Percentiles rank a stretch among this genome's conserved stretches.
phyloP scores from a whole-genome alignment of 2,113 vertebrate species.

The Peromyscus maniculatus region DNA sequence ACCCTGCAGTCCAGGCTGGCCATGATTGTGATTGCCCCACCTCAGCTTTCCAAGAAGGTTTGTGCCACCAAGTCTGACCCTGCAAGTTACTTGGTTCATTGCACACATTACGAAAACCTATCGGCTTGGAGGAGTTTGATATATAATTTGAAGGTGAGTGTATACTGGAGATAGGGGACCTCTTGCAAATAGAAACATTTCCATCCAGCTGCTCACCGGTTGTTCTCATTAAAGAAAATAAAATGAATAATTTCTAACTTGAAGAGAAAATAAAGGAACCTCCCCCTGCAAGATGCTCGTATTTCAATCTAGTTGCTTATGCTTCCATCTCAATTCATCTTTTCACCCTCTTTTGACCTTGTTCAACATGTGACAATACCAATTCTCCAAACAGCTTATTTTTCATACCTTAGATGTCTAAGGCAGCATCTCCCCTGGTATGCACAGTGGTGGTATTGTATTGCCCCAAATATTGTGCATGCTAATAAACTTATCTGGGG shows the following conservation, averaged over 20 bases:
- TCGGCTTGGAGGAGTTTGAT: neutral
- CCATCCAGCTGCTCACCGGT: neutral
- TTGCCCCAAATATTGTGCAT: too few relatives aligned
- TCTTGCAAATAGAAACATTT: neutral
- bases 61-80: neutral
- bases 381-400: neutral
- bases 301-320: neutral
- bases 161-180: neutral
- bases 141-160: neutral
- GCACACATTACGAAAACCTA: neutral
- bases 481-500: too few relatives aligned
- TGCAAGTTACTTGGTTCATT: slow-evolving; percentile 46
- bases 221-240: slow-evolving; percentile 34
- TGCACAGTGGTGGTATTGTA: too few relatives aligned
- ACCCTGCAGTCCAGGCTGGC: neutral
- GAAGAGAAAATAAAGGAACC: neutral
- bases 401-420: neutral
- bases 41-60: neutral
- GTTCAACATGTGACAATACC: neutral
- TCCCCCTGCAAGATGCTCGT: neutral
- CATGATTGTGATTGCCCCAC: neutral
- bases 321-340: slow-evolving; percentile 1
- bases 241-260: neutral
- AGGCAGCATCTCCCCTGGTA: neutral
- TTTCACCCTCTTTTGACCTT: slow-evolving; percentile 2